A percentile compares a stretch with the other conserved stretches of the same genome.
phyloP scores from a whole-genome alignment of 2,113 vertebrate genomes.

The Artemisiospiza belli region DNA sequence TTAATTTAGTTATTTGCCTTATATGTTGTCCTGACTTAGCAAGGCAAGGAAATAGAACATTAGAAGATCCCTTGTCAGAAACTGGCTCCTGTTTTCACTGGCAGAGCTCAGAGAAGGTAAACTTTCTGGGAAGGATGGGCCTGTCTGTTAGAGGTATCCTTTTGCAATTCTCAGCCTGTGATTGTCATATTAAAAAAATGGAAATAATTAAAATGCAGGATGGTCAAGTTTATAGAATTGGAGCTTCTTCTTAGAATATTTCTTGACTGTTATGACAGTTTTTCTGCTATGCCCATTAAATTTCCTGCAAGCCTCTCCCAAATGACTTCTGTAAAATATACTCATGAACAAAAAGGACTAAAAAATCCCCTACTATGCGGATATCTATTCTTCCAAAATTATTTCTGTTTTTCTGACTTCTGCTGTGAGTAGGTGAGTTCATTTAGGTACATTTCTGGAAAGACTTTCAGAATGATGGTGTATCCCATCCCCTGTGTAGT shows the following conservation, averaged over 20 bases:
- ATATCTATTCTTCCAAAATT: neutral
- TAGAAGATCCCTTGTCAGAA: neutral
- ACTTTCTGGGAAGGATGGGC: neutral
- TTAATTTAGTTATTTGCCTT: neutral
- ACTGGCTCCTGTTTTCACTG: neutral
- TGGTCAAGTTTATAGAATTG: neutral
- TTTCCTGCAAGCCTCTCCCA: neutral
- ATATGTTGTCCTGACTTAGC: neutral
- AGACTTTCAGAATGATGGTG: neutral
- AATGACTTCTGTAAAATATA: neutral
- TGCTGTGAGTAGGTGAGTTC: neutral
- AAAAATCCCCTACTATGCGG: fast-evolving
- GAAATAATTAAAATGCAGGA: neutral
- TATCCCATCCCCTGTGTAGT: neutral
- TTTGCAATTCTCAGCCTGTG: neutral
- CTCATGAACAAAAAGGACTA: neutral
- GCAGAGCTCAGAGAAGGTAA: neutral
- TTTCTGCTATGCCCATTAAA: neutral
- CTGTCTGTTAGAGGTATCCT: neutral
- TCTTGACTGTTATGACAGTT: neutral
- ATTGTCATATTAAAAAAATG: neutral
- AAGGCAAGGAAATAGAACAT: neutral
- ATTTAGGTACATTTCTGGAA: neutral
- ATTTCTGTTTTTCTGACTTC: neutral
- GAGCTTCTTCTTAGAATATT: neutral